Evolutionary conservation across 2,797 vertebrate species (phyloP).

Genomic region (Phoeniculus purpureus): DNA sequence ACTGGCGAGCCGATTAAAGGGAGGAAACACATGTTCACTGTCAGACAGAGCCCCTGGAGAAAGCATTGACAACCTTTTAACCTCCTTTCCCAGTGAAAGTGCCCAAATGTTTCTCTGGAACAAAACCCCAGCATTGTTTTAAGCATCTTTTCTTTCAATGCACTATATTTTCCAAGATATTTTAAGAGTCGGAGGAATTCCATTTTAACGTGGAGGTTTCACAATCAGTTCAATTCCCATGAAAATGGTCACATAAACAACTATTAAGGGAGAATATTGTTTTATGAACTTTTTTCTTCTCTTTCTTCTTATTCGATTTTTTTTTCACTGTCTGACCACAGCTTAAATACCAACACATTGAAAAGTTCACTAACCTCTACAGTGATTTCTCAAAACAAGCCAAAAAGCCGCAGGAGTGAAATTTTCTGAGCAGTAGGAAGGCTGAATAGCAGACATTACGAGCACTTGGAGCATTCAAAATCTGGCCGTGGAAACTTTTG

Average conservation of each 20-base stretch:
- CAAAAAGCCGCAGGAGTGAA: slow-evolving; percentile 78
- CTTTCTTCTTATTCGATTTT: not conserved
- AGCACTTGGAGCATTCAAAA: slow-evolving; percentile 60
- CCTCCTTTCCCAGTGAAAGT: slow-evolving; percentile 83
- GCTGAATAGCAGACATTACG: slow-evolving; percentile 71
- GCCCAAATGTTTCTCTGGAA: slow-evolving; percentile 83
- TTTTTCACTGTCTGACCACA: slow-evolving; percentile 59
- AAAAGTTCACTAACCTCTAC: slow-evolving; percentile 75
- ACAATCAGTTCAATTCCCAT: slow-evolving; percentile 35
- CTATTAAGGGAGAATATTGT: slow-evolving; percentile 18
- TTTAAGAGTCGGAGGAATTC: slow-evolving; percentile 59
- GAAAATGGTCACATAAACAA: slow-evolving; percentile 13
- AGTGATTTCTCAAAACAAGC: slow-evolving; percentile 74
- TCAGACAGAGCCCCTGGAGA: slow-evolving; percentile 85
- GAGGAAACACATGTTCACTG: slow-evolving; percentile 94
- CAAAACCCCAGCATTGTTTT: slow-evolving; percentile 81
- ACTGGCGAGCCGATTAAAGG: slow-evolving; percentile 89
- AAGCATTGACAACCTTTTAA: slow-evolving; percentile 90
- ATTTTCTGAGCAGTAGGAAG: slow-evolving; percentile 78
- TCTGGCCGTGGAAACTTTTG: slow-evolving; percentile 67
- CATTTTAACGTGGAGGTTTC: slow-evolving; percentile 45
- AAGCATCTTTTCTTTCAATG: slow-evolving; percentile 80
- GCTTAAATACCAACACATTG: slow-evolving; percentile 75
- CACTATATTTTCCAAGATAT: slow-evolving; percentile 62
- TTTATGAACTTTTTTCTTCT: slow-evolving; percentile 14